Conservation (phyloP, 2,797 vertebrate species). For the Hippocampus kuda region DNA sequence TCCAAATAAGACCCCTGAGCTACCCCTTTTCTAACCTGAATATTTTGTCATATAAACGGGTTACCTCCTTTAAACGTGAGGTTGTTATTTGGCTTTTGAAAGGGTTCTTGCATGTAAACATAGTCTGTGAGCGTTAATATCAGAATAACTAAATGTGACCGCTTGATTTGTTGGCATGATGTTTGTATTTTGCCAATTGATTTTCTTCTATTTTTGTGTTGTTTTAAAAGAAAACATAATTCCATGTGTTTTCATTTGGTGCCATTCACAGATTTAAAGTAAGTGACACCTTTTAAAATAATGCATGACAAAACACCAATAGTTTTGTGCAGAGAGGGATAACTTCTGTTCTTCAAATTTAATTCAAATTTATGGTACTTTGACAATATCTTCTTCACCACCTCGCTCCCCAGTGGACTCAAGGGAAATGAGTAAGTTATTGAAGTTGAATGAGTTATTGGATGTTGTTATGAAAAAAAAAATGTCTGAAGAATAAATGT, state of each 20-base stretch:
- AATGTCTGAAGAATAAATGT: constrained; percentile 47
- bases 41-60: too few species aligned
- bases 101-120: too few species aligned
- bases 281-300: constrained; percentile 22
- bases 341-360: background rate
- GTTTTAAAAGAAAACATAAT: constrained; percentile 13
- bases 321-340: background rate
- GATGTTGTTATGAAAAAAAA: constrained; percentile 43
- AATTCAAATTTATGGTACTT: constrained; percentile 2
- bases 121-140: constrained; percentile 6
- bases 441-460: constrained; percentile 10
- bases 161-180: constrained; percentile 28
- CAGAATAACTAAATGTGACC: constrained; percentile 12
- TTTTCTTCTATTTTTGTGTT: constrained; percentile 24
- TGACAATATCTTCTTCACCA: constrained; percentile 14
- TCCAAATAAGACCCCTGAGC: too few species aligned
- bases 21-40: too few species aligned
- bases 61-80: too few species aligned
- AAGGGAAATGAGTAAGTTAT: constrained; percentile 25
- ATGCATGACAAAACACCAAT: constrained; percentile 7
- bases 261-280: constrained; percentile 45
- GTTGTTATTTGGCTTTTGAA: too few species aligned
- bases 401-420: constrained; percentile 26
- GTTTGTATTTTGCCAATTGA: constrained; percentile 31
- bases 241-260: constrained; percentile 37